Evolutionary conservation across 1,140 invertebrate genomes (phyloP), one percentile per base, ranked within the genome.

Genomic region (Zophobas atratus): DNA sequence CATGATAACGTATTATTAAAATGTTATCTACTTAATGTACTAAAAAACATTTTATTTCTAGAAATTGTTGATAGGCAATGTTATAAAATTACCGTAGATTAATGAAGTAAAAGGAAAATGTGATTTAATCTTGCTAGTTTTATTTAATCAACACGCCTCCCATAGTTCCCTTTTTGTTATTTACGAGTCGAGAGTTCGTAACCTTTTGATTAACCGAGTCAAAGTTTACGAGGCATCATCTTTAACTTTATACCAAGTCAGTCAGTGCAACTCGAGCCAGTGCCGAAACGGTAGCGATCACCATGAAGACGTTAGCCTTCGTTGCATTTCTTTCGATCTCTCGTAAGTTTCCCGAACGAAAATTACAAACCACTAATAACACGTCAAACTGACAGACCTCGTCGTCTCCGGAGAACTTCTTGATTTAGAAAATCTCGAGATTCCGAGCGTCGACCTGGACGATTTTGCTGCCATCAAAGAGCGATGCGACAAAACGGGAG

Each of bases 61-160:
- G 81, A 79, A 80, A 80, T 82, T 83, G 82, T 83, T 83, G 75
- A 83, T 80, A 81, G 80, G 41, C 74, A 79, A 83, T 83, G 81
- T 81, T 82, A 81, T 76, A 75, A 75, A 70, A 67, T 75, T 75
- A 78, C 70, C 76, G 78, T 79, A 79, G 78, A 72, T 67, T 67
- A 67, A 67, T 43, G 56, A 76, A 75, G 71, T 76, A 79, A 76
- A 76, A 72, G 33, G 63, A 63, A 76, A 76, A 79, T 79, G 70
- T 79, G 67, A 79, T 76, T 57, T 75, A 57, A 57, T 57, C 41
- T 39, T 3, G 49, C 1, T 2, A 73, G 36, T 43, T 55, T 73
- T 56, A 55, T 55, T 73, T n/a, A n/a, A 51, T 6, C 49, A 51
- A 51, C 49, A 6, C 20, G 6, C 43, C 20, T 51, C 49, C 49